Base-by-base conservation (phyloP, 53 echinoderm and acorn worm genomes). In the Holothuria scabra region DNA sequence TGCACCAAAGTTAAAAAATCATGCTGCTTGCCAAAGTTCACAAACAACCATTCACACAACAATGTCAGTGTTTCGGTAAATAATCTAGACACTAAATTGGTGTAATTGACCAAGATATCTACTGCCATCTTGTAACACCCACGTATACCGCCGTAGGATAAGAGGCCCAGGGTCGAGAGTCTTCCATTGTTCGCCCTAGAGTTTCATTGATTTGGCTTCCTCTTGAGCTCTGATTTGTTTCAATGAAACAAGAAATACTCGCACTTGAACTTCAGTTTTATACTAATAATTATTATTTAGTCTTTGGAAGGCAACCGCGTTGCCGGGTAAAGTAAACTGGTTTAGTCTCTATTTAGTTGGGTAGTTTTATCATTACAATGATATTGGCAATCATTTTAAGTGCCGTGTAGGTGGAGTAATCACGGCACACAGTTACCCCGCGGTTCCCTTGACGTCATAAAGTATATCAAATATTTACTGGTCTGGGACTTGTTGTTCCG, bases 271-370 rank as follows among this genome's bases (percentile, higher is more conserved):
- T 72, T 72, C 48, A 72, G 72, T n/a, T 72, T 72, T 72, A 26
- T 49, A 72, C 72, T 41, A 72, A 72, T 72, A 72, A 72, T 72
- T 72, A 72, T 72, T 72, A 72, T 72, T 72, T 72, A 72, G 48
- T 72, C 44, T 72, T 72, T 49, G 25, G 48, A 72, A 48, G 12
- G 46, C 24, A 22, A 44, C 48, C 72, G 24, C 48, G 25, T 46
- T 72, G 34, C 46, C 37, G 44, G 72, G 48, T n/a, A 26, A 44
- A 72, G 48, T 44, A 44, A 29, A 44, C 37, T 72, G 6, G n/a
- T 44, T n/a, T 46, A 72, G 37, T 52, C 18, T 2, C 23, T 72
- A 44, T 72, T 72, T 72, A 44, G 44, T 44, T 23, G 72, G 25
- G 18, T 8, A 28, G 72, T 46, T 72, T 72, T 72, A 72, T 41